Evolutionary conservation across 2,888 invertebrate genomes (phyloP), one percentile per base, ranked within the genome.

Genomic region (Mesorhabditis sp.): DNA sequence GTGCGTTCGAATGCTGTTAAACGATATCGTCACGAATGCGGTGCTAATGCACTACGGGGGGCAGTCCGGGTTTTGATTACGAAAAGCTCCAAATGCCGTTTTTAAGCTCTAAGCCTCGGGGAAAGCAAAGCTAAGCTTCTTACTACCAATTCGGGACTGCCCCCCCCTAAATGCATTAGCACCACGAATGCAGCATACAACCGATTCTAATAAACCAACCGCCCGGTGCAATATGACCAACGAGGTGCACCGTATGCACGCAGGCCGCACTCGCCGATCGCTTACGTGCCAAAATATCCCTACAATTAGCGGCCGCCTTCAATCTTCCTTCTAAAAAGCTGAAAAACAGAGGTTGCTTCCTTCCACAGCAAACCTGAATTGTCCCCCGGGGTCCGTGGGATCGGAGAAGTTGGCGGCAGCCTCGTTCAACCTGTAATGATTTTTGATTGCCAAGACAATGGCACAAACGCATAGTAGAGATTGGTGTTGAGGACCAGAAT

Each of bases 191-290:
- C 28, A 28, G 28, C 28, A 28, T 28, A 28, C 28, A 28, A 28
- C 28, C 28, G 28, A 28, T 28, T 28, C 28, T 28, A 28, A 28
- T 28, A 28, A 28, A 28, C 67, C 64, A 43, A 82, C 82, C 77
- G 70, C 84, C 84, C 5, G 84, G 83, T 5, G 80, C 75, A 63
- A 84, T 83, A 63, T 84, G 84, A n/a, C 81, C 80, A n/a, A 82
- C 73, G 13, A 84, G 75, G 68, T 84, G 79, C 58, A 83, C 80
- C 7, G 66, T 68, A 7, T 70, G 68, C 43, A 72, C 73, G 67
- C 80, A 80, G 42, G 72, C 70, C 4, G 45, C 63, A 0, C 64
- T 41, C 42, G 42, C 69, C 45, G 41, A 15, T 43, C 69, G 64
- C 50, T 65, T 65, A 65, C n/a, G 62, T 15, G 6, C 7, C 41